Evolutionary conservation across 2,888 invertebrate genomes (phyloP).

Genomic region (Tribolium freemani): DNA sequence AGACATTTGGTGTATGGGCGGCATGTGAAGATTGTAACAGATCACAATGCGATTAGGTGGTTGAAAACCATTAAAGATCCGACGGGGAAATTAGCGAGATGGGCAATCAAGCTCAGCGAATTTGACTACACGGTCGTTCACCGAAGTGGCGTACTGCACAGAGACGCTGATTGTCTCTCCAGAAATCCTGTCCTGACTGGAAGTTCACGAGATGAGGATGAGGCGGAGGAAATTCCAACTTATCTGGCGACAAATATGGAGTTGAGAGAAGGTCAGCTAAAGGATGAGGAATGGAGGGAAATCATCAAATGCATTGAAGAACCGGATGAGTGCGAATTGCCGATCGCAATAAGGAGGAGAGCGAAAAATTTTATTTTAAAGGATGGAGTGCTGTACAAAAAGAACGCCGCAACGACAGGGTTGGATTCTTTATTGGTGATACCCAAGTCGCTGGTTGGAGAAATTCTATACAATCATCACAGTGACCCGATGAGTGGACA

Average conservation of each 20-base stretch:
- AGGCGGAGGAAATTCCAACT: too few species aligned
- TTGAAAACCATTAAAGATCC: conserved; percentile 23
- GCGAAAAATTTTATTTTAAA: conserved; percentile 40
- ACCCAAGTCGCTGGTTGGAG: neutral
- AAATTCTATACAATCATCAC: neutral
- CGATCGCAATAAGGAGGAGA: conserved; percentile 39
- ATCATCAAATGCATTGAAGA: conserved; percentile 28
- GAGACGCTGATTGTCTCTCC: conserved; percentile 42
- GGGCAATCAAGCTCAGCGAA: conserved; percentile 18
- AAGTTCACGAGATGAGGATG: too few species aligned
- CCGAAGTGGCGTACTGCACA: conserved; percentile 32
- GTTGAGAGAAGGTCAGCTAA: neutral
- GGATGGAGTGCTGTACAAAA: too few species aligned
- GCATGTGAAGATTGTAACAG: conserved; percentile 40
- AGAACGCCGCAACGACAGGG: neutral
- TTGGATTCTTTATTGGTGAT: neutral
- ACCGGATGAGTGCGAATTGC: conserved; percentile 2
- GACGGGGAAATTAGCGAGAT: conserved; percentile 4
- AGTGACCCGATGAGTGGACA: neutral
- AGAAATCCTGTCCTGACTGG: conserved; percentile 34
- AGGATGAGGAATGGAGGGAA: neutral
- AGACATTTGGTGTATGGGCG: conserved; percentile 45
- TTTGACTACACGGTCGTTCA: conserved; percentile 26
- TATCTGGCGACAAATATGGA: too few species aligned
- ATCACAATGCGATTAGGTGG: conserved; percentile 34